Percentiles rank a stretch among this genome's conserved stretches.
phyloP scores from a whole-genome alignment of 2,113 vertebrate species.

The Pyxicephalus adspersus region DNA sequence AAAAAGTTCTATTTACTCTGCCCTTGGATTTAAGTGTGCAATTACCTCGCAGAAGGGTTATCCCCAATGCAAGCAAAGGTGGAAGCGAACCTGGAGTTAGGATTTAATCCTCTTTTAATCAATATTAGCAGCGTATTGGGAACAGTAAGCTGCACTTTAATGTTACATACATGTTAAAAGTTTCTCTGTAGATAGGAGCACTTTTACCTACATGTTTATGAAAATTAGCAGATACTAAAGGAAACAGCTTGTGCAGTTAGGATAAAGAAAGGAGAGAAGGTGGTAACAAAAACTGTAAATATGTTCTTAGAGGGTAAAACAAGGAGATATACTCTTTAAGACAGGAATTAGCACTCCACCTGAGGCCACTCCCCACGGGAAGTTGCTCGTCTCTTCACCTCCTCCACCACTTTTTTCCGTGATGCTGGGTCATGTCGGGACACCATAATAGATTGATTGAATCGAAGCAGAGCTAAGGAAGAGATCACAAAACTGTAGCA shows the following conservation, averaged over 20 bases:
- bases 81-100: too few relatives aligned
- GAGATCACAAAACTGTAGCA: slow-evolving; percentile 19
- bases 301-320: not conserved
- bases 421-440: slow-evolving; percentile 84
- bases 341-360: slow-evolving; percentile 65
- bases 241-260: not conserved
- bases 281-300: not conserved
- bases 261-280: not conserved
- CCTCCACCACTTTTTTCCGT: slow-evolving; percentile 77
- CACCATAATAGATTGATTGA: slow-evolving; percentile 86
- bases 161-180: too few relatives aligned
- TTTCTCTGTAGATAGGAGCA: too few relatives aligned
- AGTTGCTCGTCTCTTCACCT: slow-evolving; percentile 79
- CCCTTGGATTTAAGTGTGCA: too few relatives aligned
- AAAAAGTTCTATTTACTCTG: too few relatives aligned
- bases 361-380: slow-evolving; percentile 86
- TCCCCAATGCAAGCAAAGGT: too few relatives aligned
- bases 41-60: too few relatives aligned
- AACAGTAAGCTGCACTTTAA: too few relatives aligned
- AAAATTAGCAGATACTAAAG: too few relatives aligned
- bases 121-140: too few relatives aligned
- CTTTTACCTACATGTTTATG: too few relatives aligned
- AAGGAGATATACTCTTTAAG: not conserved
- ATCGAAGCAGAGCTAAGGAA: slow-evolving; percentile 79
- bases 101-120: too few relatives aligned